Evolutionary conservation across 2,888 invertebrate genomes (phyloP).

Genomic region (Blastobasis lacticolella): DNA sequence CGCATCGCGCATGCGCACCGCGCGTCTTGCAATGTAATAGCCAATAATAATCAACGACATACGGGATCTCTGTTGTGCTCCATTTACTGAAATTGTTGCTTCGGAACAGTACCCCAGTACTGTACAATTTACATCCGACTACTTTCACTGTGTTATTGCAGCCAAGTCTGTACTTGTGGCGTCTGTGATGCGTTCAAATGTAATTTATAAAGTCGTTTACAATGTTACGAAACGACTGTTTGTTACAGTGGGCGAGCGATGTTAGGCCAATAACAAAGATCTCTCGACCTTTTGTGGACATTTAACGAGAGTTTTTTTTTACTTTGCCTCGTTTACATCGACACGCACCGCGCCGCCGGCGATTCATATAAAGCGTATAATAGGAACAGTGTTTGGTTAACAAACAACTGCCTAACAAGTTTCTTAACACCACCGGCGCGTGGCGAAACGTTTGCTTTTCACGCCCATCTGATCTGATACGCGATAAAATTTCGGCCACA

Average conservation of each 20-base stretch:
- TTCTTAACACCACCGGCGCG: slow-evolving; percentile 29
- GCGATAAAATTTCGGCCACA: slow-evolving; percentile 29
- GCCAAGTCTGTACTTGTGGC: slow-evolving; percentile 17
- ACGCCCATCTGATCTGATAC: slow-evolving; percentile 35
- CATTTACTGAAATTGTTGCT: slow-evolving; percentile 47
- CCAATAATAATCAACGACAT: slow-evolving; percentile 14
- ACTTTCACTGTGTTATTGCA: slow-evolving; percentile 42
- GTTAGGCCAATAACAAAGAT: too few species aligned
- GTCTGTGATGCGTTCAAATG: slow-evolving; percentile 25
- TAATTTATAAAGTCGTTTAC: slow-evolving; percentile 8
- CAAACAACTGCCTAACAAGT: slow-evolving; percentile 27
- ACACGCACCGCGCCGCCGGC: slow-evolving; percentile 10
- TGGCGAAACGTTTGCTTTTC: slow-evolving; percentile 37
- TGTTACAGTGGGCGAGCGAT: too few species aligned
- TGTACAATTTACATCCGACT: slow-evolving; percentile 16
- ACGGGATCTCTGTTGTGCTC: slow-evolving; percentile 43
- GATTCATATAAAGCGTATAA: slow-evolving; percentile 19
- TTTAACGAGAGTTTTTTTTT: background rate
- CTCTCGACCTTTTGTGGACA: too few species aligned
- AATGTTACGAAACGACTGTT: background rate
- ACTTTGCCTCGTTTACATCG: background rate
- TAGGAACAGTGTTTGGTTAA: slow-evolving; percentile 25
- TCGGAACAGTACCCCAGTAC: slow-evolving; percentile 25
- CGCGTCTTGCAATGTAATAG: slow-evolving; percentile 8
- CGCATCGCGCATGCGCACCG: slow-evolving; percentile 7